Evolutionary conservation across 35 echinoderm and acorn worm genomes (phyloP), one percentile per base, ranked within the genome.

Genomic region (Strongylocentrotus purpuratus): DNA sequence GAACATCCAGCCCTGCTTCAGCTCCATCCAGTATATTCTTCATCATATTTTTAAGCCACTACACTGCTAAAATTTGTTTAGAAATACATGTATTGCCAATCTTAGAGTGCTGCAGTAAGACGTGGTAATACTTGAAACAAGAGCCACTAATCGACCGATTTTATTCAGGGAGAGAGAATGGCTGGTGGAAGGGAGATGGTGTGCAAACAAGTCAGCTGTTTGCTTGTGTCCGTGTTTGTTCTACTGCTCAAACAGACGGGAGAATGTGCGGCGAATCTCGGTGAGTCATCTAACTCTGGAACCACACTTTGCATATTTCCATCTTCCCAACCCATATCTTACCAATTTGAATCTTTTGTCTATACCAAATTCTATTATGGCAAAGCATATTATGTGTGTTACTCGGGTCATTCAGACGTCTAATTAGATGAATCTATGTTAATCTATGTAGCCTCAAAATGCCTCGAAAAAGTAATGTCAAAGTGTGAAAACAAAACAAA

Each of bases 151-250:
- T 33, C 33, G 87, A 89, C 87, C 17, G 22, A 86, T 31, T 86
- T 1, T 31, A 86, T 86, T 89, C 87, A 45, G 7, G 86, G n/a
- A 45, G 32, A 17, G 45, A 89, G 32, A 89, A 89, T 89, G 32
- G 33, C 22, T 45, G 31, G 33, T 45, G 31, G 17, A 33, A 86
- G n/a, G n/a, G 85, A 33, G 87, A 45, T 45, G 33, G 3, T 46
- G 33, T 25, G 32, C 87, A 46, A 46, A 33, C 32, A 89, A 89
- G 33, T 89, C 87, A 89, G 87, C 87, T 89, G 87, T 89, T 89
- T 89, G 87, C 87, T 89, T 45, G 7, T 89, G 87, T 89, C 87
- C 4, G 9, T 89, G 87, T 89, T 89, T 46, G 11, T 33, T 89
- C 45, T 89, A 31, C 87, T 89, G 87, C 33, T 89, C 87, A 89